A percentile compares a stretch with the other conserved stretches of the same genome.
These are phyloP conservation scores for Pachyseris speciosa DNA, from an alignment of 64 coral and sea anemone genomes.

Conservation along the genomic window DNA sequence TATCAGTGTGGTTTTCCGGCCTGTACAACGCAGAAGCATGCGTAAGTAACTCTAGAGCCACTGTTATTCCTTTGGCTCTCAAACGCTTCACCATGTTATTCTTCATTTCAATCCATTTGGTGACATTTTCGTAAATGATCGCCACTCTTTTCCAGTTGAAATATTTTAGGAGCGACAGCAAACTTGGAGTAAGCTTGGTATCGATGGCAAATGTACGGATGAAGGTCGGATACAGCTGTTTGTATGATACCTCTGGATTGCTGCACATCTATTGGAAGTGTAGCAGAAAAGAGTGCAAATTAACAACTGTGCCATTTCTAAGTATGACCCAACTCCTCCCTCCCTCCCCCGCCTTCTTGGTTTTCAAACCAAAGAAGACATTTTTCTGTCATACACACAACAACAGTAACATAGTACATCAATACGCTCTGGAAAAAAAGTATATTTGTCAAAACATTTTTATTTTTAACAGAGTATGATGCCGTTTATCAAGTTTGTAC, in stretches of 20 bases:
- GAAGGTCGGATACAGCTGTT: constrained; percentile 88
- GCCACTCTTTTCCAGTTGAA: constrained; percentile 87
- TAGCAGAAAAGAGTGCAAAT: neutral
- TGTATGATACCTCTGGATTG: constrained; percentile 83
- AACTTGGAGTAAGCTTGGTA: constrained; percentile 72
- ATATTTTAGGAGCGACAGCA: constrained; percentile 80
- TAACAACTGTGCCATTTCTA: no score
- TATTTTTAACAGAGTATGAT: no score
- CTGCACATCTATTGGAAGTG: constrained; percentile 78
- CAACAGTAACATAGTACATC: no score
- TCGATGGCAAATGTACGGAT: constrained; percentile 87
- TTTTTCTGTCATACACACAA: no score
- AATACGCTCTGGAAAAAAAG: no score
- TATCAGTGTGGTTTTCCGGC: constrained; percentile 59
- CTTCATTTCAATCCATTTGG: constrained; percentile 96
- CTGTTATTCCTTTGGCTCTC: constrained; percentile 68
- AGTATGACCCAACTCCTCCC: no score
- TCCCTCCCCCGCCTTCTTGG: no score
- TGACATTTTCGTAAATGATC: constrained; percentile 91
- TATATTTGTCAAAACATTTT: no score
- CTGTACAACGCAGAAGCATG: constrained; percentile 59
- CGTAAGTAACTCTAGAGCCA: constrained; percentile 67
- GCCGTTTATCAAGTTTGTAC: no score
- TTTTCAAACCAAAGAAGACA: no score
- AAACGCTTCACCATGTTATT: constrained; percentile 74